Evolutionary conservation across 2,113 vertebrate genomes (phyloP), one percentile per base, ranked within the genome.

Genomic region (Laterallus jamaicensis): DNA sequence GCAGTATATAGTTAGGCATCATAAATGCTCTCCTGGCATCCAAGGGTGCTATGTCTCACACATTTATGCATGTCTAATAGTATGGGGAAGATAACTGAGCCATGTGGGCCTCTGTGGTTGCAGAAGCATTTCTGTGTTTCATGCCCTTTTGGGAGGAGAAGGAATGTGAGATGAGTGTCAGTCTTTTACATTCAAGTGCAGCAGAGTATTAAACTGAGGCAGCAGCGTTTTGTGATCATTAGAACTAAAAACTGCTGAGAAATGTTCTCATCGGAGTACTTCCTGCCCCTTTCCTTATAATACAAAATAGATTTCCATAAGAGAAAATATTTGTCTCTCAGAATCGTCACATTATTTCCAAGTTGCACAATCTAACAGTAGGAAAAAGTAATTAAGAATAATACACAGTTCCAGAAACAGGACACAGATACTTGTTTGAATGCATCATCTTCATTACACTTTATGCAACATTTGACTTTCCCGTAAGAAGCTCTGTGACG

Each of bases 331-430:
- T 88, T 64, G 12, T 90, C 24, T 78, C 86, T 90, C 56, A 70
- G 35, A 93, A 86, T 6, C 63, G 50, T 85, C 63, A 77, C 47
- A 55, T 82, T 88, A 75, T 92, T 93, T 94, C 82, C 85, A 90
- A 92, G 82, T 92, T 93, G 60, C 76, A 64, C 49, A 93, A 87
- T 40, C 60, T 78, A 84, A 35, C 62, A 84, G 69, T 54, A 88
- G 78, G 93, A 86, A 91, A 88, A 91, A 88, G 32, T 86, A 93
- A 95, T 96, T 89, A 86, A 66, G 68, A 90, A 21, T 54, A 84
- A 80, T 32, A 78, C 63, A 78, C 31, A 50, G 58, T 86, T 83
- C 82, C 74, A 95, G 93, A 95, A 92, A 81, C 37, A 90, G 63
- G 85, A 88, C 18, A 1, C 58, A 71, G 60, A 40, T 85, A 78